Conservation (phyloP, 2,888 invertebrate species). For the Apotomis turbidana region DNA sequence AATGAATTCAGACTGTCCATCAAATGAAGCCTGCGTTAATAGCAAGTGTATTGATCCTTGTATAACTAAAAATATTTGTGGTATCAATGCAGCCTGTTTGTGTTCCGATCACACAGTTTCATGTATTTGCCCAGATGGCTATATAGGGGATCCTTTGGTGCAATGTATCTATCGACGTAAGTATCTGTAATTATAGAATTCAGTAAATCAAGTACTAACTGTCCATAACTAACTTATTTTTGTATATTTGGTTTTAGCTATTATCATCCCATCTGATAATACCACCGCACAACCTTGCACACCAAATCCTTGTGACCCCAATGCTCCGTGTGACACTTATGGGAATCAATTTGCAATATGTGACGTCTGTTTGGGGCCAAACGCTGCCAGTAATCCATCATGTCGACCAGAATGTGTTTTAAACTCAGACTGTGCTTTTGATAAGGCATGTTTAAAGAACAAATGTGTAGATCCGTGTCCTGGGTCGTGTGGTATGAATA, state of each 20-base stretch:
- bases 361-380: slow-evolving; percentile 88
- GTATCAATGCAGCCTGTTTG: slow-evolving; percentile 90
- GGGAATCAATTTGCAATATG: slow-evolving; percentile 91
- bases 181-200: slow-evolving; percentile 47
- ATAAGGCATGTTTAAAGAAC: slow-evolving; percentile 89
- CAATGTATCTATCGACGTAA: slow-evolving; percentile 86
- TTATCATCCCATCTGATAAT: slow-evolving; percentile 83
- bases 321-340: slow-evolving; percentile 87
- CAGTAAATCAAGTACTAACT: neutral
- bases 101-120: slow-evolving; percentile 93
- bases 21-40: slow-evolving; percentile 89
- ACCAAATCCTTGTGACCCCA: slow-evolving; percentile 90
- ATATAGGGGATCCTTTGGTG: slow-evolving; percentile 91
- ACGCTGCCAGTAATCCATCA: slow-evolving; percentile 87
- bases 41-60: slow-evolving; percentile 91
- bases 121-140: slow-evolving; percentile 90
- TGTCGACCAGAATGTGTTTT: slow-evolving; percentile 93
- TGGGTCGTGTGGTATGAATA: slow-evolving; percentile 90
- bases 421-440: slow-evolving; percentile 91
- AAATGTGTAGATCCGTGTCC: slow-evolving; percentile 91
- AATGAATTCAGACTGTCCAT: slow-evolving; percentile 92
- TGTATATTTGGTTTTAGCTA: slow-evolving; percentile 66
- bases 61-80: slow-evolving; percentile 87
- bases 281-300: slow-evolving; percentile 87
- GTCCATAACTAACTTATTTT: neutral